Base-by-base conservation (phyloP, 2,888 invertebrate species). In the Cephus pygmeus region DNA sequence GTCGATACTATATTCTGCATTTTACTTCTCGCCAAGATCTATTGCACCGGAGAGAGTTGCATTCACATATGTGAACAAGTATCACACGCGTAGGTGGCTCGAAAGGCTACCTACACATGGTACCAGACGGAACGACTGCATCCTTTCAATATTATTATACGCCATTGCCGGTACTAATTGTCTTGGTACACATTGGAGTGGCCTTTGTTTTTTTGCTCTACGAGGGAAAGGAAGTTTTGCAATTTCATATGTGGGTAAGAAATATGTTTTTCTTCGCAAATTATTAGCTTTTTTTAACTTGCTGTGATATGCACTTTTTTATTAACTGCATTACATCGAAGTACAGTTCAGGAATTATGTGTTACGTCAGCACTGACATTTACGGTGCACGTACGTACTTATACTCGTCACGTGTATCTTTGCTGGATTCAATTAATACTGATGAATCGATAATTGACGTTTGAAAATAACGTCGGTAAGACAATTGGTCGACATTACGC, bases 71-170 rank as follows among this genome's bases (percentile, higher is more conserved):
- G 56, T 56, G 56, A 56, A 23, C 56, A 56, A 56, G 56, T 56
- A 56, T 56, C 69, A 69, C 68, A 75, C 71, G 78, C 75, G 74
- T 74, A 30, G 35, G 30, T 69, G 75, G 75, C 56, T n/a, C 56
- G 76, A 73, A 69, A 34, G 82, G 73, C 75, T 79, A 79, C 87
- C 86, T 85, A 86, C 86, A 85, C 78, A 69, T 73, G 71, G 12
- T 71, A 23, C 69, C 78, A 82, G 76, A 73, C 78, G 80, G 73
- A 68, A 79, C 2, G 71, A 71, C 33, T 71, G 71, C 71, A 31
- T 34, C 81, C 79, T 82, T 86, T 85, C 81, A 85, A 86, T 86
- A 84, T 83, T 83, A 86, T 83, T 81, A 81, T 78, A 80, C 76
- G 75, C 69, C 73, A 75, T 23, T 56, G 56, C 56, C 6, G 9